phyloP scores from a whole-genome alignment of 2,113 vertebrate species.

The Rhombomys opimus region DNA sequence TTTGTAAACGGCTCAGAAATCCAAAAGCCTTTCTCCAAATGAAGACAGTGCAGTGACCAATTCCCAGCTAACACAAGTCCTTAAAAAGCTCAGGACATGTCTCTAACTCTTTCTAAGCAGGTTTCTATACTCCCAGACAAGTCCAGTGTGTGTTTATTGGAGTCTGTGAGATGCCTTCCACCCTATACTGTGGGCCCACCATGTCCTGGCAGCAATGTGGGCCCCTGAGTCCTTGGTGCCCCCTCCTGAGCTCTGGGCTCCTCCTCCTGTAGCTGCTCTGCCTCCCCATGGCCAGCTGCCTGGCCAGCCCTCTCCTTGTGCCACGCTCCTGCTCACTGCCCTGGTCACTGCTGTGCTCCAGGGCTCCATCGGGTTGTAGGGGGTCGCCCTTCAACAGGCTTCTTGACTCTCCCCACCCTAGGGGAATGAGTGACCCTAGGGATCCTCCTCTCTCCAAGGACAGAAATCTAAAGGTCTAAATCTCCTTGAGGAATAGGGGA shows the following conservation, averaged over 20 bases:
- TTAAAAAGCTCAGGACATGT: not conserved
- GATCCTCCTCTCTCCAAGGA: not conserved
- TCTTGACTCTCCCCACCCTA: rapidly evolving
- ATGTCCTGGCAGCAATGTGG: not conserved
- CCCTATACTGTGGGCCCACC: not conserved
- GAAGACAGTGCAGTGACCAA: not conserved
- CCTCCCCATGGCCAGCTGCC: not conserved
- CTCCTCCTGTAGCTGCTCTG: not conserved
- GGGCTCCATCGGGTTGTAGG: not conserved
- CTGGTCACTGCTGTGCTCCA: rapidly evolving
- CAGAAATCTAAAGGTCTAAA: not conserved
- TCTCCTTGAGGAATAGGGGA: not conserved
- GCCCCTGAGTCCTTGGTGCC: not conserved
- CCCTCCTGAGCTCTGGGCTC: not conserved
- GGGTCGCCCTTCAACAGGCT: not conserved
- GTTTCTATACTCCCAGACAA: not conserved
- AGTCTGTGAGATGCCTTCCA: not conserved
- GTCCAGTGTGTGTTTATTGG: not conserved
- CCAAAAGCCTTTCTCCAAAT: not conserved
- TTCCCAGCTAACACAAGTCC: not conserved
- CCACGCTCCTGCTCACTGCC: not conserved
- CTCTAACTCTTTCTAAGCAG: not conserved
- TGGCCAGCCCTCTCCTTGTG: not conserved
- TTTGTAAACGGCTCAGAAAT: not conserved
- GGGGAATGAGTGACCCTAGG: not conserved